phyloP scores from a whole-genome alignment of 1,140 invertebrate genomes.

The Drosophila tropicalis region DNA sequence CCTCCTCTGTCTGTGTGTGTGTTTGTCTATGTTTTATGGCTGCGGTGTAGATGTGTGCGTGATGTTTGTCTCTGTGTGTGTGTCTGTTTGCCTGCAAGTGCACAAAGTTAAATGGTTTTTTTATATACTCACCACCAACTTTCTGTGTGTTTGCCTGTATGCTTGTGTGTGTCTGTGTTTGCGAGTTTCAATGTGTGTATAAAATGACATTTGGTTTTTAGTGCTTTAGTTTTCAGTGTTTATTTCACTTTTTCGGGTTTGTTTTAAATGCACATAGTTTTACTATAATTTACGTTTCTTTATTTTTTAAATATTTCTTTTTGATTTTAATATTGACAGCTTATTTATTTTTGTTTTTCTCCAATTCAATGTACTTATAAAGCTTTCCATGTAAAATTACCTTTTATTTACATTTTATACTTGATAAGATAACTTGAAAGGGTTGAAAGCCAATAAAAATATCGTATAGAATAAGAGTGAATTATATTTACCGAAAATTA shows the following conservation, averaged over 20 bases:
- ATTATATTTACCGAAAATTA: no score
- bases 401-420: no score
- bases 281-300: not conserved
- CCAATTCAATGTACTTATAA: no score
- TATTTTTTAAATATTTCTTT: not conserved
- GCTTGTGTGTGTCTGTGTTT: not conserved
- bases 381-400: no score
- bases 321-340: not conserved
- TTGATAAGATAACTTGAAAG: no score
- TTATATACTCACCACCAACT: conserved; percentile 24
- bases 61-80: conserved; percentile 8
- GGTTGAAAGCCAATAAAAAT: no score
- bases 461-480: no score
- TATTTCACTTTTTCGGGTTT: not conserved
- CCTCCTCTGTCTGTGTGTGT: not conserved
- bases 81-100: conserved; percentile 41
- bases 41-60: conserved; percentile 29
- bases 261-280: not conserved
- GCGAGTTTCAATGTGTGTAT: not conserved
- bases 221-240: conserved; percentile 15
- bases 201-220: conserved; percentile 34
- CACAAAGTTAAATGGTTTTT: conserved; percentile 58
- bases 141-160: not conserved
- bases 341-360: no score
- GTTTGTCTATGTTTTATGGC: conserved; percentile 15